These are phyloP conservation scores for Romanogobio albipinnatus DNA, from an alignment of 2,113 vertebrate genomes.

Conservation along the genomic window DNA sequence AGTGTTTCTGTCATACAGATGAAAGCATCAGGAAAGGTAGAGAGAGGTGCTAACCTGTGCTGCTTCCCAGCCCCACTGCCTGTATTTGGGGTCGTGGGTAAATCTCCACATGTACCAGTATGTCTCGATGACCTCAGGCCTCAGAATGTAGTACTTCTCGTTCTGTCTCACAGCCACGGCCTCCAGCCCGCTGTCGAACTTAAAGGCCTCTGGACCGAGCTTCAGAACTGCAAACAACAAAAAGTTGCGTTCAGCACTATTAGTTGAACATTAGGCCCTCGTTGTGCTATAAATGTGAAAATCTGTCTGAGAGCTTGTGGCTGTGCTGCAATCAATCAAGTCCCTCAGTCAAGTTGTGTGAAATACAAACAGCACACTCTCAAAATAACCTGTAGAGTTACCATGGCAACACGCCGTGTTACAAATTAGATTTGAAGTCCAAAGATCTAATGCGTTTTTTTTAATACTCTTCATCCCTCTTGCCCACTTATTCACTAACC, in stretches of 20 bases:
- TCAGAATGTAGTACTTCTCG: slow-evolving; percentile 97
- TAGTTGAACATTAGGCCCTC: background rate
- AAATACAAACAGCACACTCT: slow-evolving; percentile 8
- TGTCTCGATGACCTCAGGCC: slow-evolving; percentile 97
- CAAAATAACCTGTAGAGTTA: slow-evolving; percentile 29
- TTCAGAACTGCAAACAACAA: slow-evolving; percentile 82
- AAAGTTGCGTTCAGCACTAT: background rate
- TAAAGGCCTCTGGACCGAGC: slow-evolving; percentile 96
- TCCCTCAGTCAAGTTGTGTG: background rate
- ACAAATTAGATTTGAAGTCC: background rate
- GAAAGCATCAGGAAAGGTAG: background rate
- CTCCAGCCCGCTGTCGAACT: slow-evolving; percentile 95
- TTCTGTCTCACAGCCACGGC: slow-evolving; percentile 95
- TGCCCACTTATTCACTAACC: slow-evolving; percentile 72
- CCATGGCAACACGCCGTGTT: slow-evolving; percentile 22
- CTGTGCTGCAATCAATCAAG: background rate
- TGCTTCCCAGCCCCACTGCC: slow-evolving; percentile 98
- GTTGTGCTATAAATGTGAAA: slow-evolving; percentile 9
- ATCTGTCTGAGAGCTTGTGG: slow-evolving; percentile 11
- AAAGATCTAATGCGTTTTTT: background rate
- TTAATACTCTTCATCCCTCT: background rate
- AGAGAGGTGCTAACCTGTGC: slow-evolving; percentile 79
- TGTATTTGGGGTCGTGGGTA: slow-evolving; percentile 95
- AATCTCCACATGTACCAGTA: slow-evolving; percentile 99
- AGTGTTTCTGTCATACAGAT: background rate